A percentile compares a stretch with the other conserved stretches of the same genome.
phyloP scores from a whole-genome alignment of 1,140 invertebrate genomes.

The Neodiprion virginianus region DNA sequence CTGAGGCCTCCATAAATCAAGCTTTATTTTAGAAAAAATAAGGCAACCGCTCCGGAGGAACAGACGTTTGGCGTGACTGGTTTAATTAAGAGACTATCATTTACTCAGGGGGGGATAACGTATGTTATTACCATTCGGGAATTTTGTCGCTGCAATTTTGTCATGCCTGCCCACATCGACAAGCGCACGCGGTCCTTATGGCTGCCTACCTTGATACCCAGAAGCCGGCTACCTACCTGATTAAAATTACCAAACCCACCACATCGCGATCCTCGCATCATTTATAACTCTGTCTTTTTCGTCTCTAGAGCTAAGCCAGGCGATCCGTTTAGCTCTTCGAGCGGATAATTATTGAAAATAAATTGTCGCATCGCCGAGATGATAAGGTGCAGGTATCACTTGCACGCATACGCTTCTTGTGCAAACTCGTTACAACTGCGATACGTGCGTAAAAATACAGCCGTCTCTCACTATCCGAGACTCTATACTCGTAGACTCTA shows the following conservation, averaged over 20 bases:
- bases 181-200: not conserved
- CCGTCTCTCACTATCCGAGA: no score
- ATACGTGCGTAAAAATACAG: no score
- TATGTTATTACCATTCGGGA: not conserved
- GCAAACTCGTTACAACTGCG: no score
- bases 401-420: no score
- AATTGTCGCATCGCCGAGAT: no score
- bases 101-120: constrained; percentile 27
- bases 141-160: no score
- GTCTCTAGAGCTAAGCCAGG: no score
- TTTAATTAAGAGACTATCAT: constrained; percentile 48
- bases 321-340: no score
- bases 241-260: constrained; percentile 28
- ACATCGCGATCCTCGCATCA: not conserved
- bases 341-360: no score
- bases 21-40: constrained; percentile 28
- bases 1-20: not conserved
- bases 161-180: no score
- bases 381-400: no score
- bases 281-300: not conserved
- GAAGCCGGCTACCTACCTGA: constrained; percentile 22
- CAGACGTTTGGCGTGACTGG: constrained; percentile 38
- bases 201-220: not conserved
- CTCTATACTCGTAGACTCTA: not conserved
- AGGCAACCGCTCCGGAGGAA: constrained; percentile 27